Evolutionary conservation across 2,888 invertebrate genomes (phyloP), one percentile per base, ranked within the genome.

Genomic region (Lucinisca nassula): DNA sequence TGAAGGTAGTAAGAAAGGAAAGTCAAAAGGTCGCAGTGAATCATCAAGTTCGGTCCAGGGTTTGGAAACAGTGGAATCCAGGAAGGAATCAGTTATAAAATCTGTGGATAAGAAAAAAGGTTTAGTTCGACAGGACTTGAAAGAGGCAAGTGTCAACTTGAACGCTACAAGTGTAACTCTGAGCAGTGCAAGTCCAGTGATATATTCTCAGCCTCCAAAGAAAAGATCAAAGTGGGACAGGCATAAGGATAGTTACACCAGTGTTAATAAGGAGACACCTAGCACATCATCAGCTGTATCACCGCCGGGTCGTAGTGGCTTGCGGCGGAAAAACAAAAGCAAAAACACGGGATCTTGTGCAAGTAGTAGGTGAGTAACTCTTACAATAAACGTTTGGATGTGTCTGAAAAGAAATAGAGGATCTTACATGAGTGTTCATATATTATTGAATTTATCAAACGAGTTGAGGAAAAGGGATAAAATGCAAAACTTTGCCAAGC

Each of bases 291-390:
- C 89, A 37, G 89, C 84, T 32, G 70, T 82, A 21, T 82, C 83
- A 45, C 90, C 92, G 92, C 91, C 92, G 61, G 91, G 92, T 91
- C 92, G 90, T 73, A 85, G 84, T 40, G 88, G 93, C 92, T 92
- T 92, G 87, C 89, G 93, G 91, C 93, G 93, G 92, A 92, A 92
- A 82, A 88, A 88, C 30, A 87, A 92, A 78, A 88, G 84, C 90
- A 94, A 92, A 91, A 95, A 94, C 92, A 97, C 98, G 97, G 97
- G 98, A 96, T 97, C 97, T 95, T 97, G 97, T 96, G 97, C 97
- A 89, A 97, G 97, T 94, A 97, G 97, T 95, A 97, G 97, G 95
- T 94, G 84, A 84, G 90, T 83, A n/a, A 1, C 17, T 6, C 1
- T 8, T n/a, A n/a, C n/a, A n/a, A n/a, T n/a, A n/a, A n/a, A n/a